These are phyloP conservation scores for Torymus tubicola DNA, from an alignment of 2,888 invertebrate species.

Conservation along the genomic window DNA sequence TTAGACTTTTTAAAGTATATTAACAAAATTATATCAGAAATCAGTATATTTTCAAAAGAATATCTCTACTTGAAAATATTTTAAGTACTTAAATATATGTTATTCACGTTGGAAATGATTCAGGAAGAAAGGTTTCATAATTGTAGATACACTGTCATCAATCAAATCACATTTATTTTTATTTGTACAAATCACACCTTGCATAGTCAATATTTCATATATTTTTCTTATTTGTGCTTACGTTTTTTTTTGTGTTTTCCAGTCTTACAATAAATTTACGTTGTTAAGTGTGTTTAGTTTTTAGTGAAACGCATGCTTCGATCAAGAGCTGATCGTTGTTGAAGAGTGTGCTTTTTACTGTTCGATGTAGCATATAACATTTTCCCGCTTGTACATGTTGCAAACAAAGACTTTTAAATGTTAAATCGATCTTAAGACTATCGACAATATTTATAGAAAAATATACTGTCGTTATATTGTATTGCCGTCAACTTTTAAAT, in stretches of 20 bases:
- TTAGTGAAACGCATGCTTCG: slow-evolving; percentile 51
- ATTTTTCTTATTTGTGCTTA: slow-evolving; percentile 52
- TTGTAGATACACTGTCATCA: slow-evolving; percentile 56
- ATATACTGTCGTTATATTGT: slow-evolving; percentile 25
- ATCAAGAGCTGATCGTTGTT: slow-evolving; percentile 42
- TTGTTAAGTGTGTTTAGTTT: slow-evolving; percentile 53
- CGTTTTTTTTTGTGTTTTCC: slow-evolving; percentile 51
- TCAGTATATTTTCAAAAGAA: slow-evolving; percentile 30
- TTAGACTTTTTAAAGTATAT: not conserved
- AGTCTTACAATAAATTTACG: slow-evolving; percentile 29
- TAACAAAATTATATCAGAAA: slow-evolving; percentile 31
- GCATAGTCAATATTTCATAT: slow-evolving; percentile 47
- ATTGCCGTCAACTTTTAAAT: slow-evolving; percentile 37
- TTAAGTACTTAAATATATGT: slow-evolving; percentile 6
- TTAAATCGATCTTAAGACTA: slow-evolving; percentile 23
- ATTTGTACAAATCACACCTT: slow-evolving; percentile 55
- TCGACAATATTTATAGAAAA: slow-evolving; percentile 30
- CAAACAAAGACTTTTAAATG: slow-evolving; percentile 51
- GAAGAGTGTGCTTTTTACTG: slow-evolving; percentile 47
- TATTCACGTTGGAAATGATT: slow-evolving; percentile 37
- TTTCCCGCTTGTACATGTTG: slow-evolving; percentile 52
- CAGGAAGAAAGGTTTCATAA: slow-evolving; percentile 58
- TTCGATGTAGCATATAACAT: slow-evolving; percentile 51
- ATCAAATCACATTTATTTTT: slow-evolving; percentile 50
- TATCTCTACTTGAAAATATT: slow-evolving; percentile 22